Percentiles rank a stretch among this genome's conserved stretches.
phyloP scores from a whole-genome alignment of 1,140 invertebrate genomes.

The Drosophila novamexicana region DNA sequence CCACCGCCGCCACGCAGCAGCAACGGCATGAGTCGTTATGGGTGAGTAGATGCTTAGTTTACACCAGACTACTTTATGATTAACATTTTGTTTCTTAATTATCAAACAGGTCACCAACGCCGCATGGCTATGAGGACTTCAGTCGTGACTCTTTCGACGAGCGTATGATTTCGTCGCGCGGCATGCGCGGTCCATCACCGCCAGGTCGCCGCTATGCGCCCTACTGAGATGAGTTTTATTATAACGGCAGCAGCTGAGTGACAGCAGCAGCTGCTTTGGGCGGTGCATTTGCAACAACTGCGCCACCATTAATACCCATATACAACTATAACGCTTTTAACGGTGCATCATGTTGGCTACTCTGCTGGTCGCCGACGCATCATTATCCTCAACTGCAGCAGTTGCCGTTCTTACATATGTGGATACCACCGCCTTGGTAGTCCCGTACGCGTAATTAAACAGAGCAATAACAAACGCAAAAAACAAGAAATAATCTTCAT shows the following conservation, averaged over 20 bases:
- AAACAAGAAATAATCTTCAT: constrained; percentile 39
- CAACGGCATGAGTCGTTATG: constrained; percentile 84
- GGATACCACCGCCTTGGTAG: constrained; percentile 51
- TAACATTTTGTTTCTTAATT: too few relatives aligned
- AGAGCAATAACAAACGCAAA: constrained; percentile 25
- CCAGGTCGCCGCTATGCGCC: constrained; percentile 92
- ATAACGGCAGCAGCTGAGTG: constrained; percentile 74
- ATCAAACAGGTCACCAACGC: constrained; percentile 58
- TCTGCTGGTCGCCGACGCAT: constrained; percentile 55
- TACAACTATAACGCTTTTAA: constrained; percentile 28
- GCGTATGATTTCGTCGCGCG: constrained; percentile 89
- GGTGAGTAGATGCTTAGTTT: constrained; percentile 42
- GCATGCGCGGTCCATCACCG: constrained; percentile 85
- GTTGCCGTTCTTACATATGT: constrained; percentile 59
- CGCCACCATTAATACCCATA: constrained; percentile 20
- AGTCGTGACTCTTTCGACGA: constrained; percentile 93
- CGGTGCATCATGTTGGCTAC: constrained; percentile 46
- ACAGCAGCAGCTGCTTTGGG: constrained; percentile 45
- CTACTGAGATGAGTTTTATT: constrained; percentile 87
- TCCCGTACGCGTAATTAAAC: constrained; percentile 27
- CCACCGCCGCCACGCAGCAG: constrained; percentile 86
- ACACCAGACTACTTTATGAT: background rate
- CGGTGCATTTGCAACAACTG: constrained; percentile 44
- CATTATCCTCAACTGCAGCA: constrained; percentile 32
- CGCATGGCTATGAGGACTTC: constrained; percentile 91